phyloP scores from a whole-genome alignment of 2,113 vertebrate genomes.

The Chloropsis hardwickii region DNA sequence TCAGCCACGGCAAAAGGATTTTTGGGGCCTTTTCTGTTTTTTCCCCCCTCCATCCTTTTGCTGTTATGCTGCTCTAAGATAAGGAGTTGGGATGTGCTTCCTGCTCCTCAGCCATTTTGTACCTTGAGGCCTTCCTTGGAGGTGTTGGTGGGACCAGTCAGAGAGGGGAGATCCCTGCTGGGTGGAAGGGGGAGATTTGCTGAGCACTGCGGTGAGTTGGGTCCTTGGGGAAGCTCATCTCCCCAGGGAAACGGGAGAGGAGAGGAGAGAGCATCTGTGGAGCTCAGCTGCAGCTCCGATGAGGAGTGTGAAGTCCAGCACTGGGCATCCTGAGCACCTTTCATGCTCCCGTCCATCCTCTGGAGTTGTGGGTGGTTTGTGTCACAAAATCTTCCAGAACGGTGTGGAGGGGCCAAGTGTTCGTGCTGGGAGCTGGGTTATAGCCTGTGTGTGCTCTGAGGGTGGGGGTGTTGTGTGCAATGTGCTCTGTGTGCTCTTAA shows the following conservation, averaged over 20 bases:
- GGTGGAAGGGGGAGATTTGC: background rate
- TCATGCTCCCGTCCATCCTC: background rate
- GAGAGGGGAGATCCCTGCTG: background rate
- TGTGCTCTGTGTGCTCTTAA: accelerated
- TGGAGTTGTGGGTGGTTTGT: background rate
- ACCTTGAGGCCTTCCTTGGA: background rate
- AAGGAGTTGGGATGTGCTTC: background rate
- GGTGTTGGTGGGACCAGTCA: background rate
- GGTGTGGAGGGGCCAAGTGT: accelerated
- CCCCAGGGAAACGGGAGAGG: background rate
- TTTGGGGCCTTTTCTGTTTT: background rate
- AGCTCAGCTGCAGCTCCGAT: accelerated
- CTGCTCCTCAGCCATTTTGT: slow-evolving; percentile 63
- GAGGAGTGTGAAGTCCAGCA: background rate
- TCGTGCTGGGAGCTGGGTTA: accelerated
- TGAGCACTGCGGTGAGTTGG: accelerated
- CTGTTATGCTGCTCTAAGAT: accelerated
- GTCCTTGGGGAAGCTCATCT: background rate
- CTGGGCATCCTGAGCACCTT: background rate
- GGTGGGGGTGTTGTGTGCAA: background rate
- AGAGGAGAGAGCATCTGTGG: background rate
- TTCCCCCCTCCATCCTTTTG: accelerated
- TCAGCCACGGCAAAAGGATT: background rate
- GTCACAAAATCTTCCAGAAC: background rate
- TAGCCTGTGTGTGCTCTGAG: accelerated